Percentiles rank a stretch among this genome's conserved stretches.
Evolutionary conservation across 2,113 vertebrate genomes (phyloP).

Genomic region (Toxotes chatareus): DNA sequence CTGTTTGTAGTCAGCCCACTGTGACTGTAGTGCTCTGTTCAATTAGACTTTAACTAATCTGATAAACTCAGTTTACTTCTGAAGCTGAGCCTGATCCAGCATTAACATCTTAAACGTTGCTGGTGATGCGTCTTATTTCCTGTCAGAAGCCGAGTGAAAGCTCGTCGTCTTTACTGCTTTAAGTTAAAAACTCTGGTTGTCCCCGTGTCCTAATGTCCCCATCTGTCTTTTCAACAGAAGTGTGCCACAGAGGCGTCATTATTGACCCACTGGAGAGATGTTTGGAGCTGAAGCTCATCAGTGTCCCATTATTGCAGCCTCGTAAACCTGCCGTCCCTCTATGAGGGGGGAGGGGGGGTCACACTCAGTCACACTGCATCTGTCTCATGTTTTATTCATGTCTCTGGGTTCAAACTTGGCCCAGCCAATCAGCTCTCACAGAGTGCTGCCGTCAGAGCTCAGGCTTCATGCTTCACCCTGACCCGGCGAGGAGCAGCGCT

Average conservation of each 20-base stretch:
- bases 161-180: no score
- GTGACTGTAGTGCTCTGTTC: not conserved
- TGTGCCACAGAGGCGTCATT: not conserved
- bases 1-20: constrained; percentile 28
- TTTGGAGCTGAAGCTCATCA: constrained; percentile 34
- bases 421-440: constrained; percentile 33
- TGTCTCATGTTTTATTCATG: constrained; percentile 49
- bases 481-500: no score
- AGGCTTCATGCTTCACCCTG: not conserved
- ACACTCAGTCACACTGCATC: no score
- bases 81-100: no score
- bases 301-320: constrained; percentile 22
- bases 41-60: not conserved
- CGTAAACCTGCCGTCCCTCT: constrained; percentile 22
- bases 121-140: no score
- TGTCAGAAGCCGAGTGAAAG: no score
- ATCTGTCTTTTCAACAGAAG: constrained; percentile 34
- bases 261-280: constrained; percentile 25
- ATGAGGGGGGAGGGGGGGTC: not conserved
- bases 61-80: not conserved
- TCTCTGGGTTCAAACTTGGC: constrained; percentile 46
- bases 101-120: no score
- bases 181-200: no score
- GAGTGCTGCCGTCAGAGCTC: no score
- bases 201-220: not conserved